Evolutionary conservation across 2,888 invertebrate genomes (phyloP).

Genomic region (Electrophaes corylata): DNA sequence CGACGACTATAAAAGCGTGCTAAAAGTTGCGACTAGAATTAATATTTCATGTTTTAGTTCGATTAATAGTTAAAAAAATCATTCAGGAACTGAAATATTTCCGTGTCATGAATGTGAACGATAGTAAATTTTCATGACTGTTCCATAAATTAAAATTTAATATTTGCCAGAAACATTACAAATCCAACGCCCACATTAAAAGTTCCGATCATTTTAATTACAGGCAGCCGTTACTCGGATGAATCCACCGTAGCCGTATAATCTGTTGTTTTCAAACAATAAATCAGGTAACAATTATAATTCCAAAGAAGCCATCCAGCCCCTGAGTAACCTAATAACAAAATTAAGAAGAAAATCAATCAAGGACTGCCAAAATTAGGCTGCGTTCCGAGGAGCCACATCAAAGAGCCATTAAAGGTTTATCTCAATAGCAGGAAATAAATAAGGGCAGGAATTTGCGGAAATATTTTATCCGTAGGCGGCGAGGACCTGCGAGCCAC

Average conservation of each 20-base stretch:
- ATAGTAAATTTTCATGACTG: constrained; percentile 6
- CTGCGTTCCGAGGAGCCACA: constrained; percentile 69
- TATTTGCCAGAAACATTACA: constrained; percentile 16
- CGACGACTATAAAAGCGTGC: not conserved
- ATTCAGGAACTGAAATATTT: constrained; percentile 7
- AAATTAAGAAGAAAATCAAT: constrained; percentile 75
- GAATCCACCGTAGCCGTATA: constrained; percentile 22
- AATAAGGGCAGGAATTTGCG: constrained; percentile 78
- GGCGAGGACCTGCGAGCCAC: constrained; percentile 58
- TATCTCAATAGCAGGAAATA: constrained; percentile 80
- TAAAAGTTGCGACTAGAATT: constrained; percentile 2
- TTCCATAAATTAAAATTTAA: constrained; percentile 23
- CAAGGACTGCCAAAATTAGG: constrained; percentile 74
- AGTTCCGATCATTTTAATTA: constrained; percentile 18
- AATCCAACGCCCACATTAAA: constrained; percentile 21
- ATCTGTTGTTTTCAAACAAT: constrained; percentile 28
- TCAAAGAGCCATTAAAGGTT: constrained; percentile 80
- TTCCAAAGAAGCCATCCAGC: constrained; percentile 46
- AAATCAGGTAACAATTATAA: constrained; percentile 49
- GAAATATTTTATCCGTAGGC: constrained; percentile 75
- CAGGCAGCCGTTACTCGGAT: constrained; percentile 20
- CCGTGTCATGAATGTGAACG: constrained; percentile 4
- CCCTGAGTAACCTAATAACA: constrained; percentile 53
- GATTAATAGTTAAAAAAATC: not conserved
- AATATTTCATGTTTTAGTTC: constrained; percentile 2